These are phyloP conservation scores for Ciconia stormi DNA, from an alignment of 2,113 vertebrate genomes.

Conservation along the genomic window DNA sequence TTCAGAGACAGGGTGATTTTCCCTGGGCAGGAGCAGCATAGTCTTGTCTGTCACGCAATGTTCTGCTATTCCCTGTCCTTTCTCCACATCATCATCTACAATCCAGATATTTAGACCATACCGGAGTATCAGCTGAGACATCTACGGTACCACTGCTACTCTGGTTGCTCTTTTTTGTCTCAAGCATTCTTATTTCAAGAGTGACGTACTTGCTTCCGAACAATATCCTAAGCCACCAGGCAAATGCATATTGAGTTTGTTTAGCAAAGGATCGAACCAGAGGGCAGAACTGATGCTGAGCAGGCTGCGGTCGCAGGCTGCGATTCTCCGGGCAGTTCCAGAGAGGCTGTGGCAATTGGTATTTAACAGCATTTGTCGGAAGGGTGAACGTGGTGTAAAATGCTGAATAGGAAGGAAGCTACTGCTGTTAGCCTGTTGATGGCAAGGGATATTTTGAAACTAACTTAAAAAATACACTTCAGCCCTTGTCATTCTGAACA, in stretches of 20 bases:
- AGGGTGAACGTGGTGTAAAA: not conserved
- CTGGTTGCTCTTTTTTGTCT: not conserved
- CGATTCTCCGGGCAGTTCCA: not conserved
- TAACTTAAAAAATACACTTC: not conserved
- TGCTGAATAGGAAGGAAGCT: not conserved
- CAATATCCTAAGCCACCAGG: not conserved
- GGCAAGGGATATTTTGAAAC: not conserved
- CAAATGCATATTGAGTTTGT: not conserved
- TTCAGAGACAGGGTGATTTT: not conserved
- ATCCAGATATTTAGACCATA: not conserved
- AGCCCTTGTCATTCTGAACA: not conserved
- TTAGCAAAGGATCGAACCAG: not conserved
- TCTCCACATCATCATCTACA: not conserved
- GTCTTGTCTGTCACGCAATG: not conserved
- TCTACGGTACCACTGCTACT: not conserved
- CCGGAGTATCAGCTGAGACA: rapidly evolving
- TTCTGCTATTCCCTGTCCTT: not conserved
- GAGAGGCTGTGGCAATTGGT: not conserved
- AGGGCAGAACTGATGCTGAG: not conserved
- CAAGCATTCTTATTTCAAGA: not conserved
- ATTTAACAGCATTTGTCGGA: not conserved
- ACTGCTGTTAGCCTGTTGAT: not conserved
- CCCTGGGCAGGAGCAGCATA: not conserved
- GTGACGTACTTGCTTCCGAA: not conserved
- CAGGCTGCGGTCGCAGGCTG: not conserved